A percentile compares a stretch with the other conserved stretches of the same genome.
These are phyloP conservation scores for Leptopilina drosophilae DNA, from an alignment of 2,888 invertebrate species.

Conservation along the genomic window DNA sequence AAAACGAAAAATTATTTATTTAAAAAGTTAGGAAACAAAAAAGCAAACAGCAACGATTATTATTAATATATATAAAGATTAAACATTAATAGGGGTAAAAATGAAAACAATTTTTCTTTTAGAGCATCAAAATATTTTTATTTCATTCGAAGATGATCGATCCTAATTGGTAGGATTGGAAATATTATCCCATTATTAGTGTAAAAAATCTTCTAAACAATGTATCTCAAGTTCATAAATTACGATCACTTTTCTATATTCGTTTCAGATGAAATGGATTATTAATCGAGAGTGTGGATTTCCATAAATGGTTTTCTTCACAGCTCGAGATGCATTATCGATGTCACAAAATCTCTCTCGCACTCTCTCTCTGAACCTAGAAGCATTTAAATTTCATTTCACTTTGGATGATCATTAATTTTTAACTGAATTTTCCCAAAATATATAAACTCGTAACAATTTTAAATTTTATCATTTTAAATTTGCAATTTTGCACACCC, in stretches of 20 bases:
- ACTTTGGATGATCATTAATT: background rate
- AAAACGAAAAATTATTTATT: no score
- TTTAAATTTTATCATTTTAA: no score
- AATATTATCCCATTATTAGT: background rate
- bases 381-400: background rate
- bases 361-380: no score
- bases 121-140: background rate
- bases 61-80: no score
- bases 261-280: conserved; percentile 20
- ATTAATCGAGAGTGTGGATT: conserved; percentile 33
- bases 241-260: conserved; percentile 13
- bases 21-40: no score
- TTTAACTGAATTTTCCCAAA: background rate
- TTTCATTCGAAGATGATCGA: no score
- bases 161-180: background rate
- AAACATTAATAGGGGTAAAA: no score
- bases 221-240: background rate
- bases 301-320: conserved; percentile 25
- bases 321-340: conserved; percentile 7
- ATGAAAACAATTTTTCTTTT: no score
- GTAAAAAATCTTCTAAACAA: conserved; percentile 16
- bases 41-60: no score
- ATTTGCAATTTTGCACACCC: no score
- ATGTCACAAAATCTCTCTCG: background rate
- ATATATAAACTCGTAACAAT: background rate